These are phyloP conservation scores for Gryon sp. DNA, from an alignment of 1,140 invertebrate genomes.

Conservation along the genomic window DNA sequence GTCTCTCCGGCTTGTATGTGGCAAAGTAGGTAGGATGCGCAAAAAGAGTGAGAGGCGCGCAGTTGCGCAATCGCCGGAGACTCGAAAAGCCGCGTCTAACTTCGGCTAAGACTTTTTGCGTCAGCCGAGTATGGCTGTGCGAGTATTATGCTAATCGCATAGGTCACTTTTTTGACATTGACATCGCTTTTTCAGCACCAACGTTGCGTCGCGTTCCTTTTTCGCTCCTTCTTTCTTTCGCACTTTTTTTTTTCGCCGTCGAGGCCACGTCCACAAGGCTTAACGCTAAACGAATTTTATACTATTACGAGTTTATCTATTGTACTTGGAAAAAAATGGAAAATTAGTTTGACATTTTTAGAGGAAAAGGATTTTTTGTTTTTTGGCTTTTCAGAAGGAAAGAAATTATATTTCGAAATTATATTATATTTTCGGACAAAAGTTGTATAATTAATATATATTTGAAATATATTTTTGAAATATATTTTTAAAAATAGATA, in stretches of 20 bases:
- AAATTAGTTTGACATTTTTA: too few species aligned
- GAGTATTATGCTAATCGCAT: conserved; percentile 49
- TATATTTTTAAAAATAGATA: too few species aligned
- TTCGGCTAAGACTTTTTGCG: conserved; percentile 58
- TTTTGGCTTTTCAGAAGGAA: too few species aligned
- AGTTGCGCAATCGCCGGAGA: conserved; percentile 52
- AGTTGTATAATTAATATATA: too few species aligned
- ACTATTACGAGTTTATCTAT: too few species aligned
- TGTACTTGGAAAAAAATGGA: too few species aligned
- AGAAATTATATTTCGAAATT: too few species aligned
- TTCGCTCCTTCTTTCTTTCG: not conserved
- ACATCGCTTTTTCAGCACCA: conserved; percentile 46
- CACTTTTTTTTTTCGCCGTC: not conserved
- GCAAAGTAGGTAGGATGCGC: conserved; percentile 58
- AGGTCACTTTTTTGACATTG: conserved; percentile 63
- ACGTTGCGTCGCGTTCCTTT: not conserved
- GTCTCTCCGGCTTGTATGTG: conserved; percentile 43
- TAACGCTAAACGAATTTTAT: too few species aligned
- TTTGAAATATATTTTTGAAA: too few species aligned
- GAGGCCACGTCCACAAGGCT: too few species aligned
- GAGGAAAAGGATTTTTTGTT: too few species aligned
- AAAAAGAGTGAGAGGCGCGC: conserved; percentile 63
- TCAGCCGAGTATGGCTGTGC: conserved; percentile 10
- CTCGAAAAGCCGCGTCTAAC: conserved; percentile 60
- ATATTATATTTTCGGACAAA: too few species aligned